Conservation (phyloP, 2,888 invertebrate species). For the Drosophila anomalata region DNA sequence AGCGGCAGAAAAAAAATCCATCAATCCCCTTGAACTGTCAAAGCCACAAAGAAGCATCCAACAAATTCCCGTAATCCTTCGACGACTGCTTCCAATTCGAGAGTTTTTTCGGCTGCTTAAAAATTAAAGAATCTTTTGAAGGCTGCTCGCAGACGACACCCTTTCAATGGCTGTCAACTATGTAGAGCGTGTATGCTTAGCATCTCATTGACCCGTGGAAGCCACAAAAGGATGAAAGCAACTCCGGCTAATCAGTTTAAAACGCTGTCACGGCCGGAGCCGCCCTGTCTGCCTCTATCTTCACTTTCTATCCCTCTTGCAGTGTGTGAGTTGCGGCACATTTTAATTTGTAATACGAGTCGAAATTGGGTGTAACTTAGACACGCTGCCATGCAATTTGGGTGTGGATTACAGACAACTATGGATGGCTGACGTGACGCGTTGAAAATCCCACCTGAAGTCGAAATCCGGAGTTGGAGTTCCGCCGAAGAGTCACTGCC, state of each 20-base stretch:
- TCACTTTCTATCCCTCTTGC: not conserved
- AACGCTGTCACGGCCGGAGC: conserved; percentile 50
- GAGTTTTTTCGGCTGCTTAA: conserved; percentile 54
- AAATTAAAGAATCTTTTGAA: conserved; percentile 67
- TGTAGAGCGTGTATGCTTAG: conserved; percentile 58
- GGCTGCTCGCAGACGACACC: conserved; percentile 55
- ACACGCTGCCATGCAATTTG: conserved; percentile 66
- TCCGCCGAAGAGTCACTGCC: not conserved
- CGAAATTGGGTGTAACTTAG: conserved; percentile 79
- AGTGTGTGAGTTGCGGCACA: conserved; percentile 62
- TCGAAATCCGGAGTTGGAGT: conserved; percentile 9
- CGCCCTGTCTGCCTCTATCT: conserved; percentile 15
- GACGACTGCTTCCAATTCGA: conserved; percentile 11
- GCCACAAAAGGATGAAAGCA: conserved; percentile 46
- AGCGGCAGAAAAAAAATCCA: conserved; percentile 52
- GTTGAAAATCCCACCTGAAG: conserved; percentile 20
- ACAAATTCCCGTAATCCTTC: conserved; percentile 65
- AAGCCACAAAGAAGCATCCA: conserved; percentile 68
- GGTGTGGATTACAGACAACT: conserved; percentile 72
- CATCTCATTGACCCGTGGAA: conserved; percentile 77
- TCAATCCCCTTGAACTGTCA: conserved; percentile 67
- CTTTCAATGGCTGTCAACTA: conserved; percentile 65
- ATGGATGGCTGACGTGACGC: conserved; percentile 21
- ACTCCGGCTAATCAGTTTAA: conserved; percentile 68
- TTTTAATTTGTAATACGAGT: conserved; percentile 81